Evolutionary conservation across 1,140 invertebrate genomes (phyloP), one percentile per base, ranked within the genome.

Genomic region (Heliothis virescens): DNA sequence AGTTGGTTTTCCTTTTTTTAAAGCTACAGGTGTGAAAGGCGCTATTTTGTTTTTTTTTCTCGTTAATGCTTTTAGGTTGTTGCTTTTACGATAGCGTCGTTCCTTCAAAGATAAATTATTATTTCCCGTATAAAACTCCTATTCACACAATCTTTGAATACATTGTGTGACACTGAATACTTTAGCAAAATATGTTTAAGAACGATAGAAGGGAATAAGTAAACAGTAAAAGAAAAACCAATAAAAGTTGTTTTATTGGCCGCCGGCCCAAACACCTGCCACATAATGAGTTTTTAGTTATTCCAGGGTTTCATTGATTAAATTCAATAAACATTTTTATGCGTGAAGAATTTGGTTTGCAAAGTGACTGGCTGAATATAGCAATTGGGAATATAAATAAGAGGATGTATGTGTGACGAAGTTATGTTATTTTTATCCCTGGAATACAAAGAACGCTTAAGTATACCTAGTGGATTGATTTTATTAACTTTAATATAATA

Each of bases 191-290:
- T 65, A 76, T 63, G 50, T 76, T 76, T 63, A 65, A 65, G 76
- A 15, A 2, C 48, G 18, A 62, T 65, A 76, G 18, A 75, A 62
- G 60, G 72, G 74, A 85, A 87, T 85, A 89, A 82, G 74, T 82
- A 80, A 82, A 82, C 81, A 84, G 83, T 87, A 85, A 89, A 85
- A 59, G 83, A 72, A 83, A 88, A 86, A 88, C 79, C 83, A 84
- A 88, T 89, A 89, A 87, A 88, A 87, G 82, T 88, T 85, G 84
- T 86, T 88, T 90, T 88, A 91, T 86, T 86, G 82, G 76, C 67
- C 81, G 80, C 79, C 72, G 77, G 72, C 76, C 73, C 69, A 85
- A 87, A 86, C 90, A 91, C 87, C 90, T 91, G 89, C 82, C 82
- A 80, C 84, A 83, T 89, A 91, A 89, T 88, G 86, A 89, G 85